Evolutionary conservation across 2,888 invertebrate genomes (phyloP), one percentile per base, ranked within the genome.

Genomic region (Pyrocoelia pectoralis): DNA sequence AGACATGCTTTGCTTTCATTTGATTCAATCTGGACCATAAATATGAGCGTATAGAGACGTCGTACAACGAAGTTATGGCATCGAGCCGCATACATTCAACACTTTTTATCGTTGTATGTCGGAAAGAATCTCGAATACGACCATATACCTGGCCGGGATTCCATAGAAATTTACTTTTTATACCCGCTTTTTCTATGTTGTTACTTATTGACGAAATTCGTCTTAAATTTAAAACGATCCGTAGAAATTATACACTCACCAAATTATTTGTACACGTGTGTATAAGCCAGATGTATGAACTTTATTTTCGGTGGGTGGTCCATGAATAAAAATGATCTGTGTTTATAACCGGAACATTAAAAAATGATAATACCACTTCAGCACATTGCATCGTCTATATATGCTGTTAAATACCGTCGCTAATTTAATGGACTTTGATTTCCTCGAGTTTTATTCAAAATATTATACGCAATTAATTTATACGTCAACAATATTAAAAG

Each of bases 21-120:
- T 70, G 69, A 72, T 72, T 72, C 69, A 73, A 73, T 73, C 73
- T 70, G 67, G 53, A 67, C 69, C 71, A 73, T 73, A 73, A 73
- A 73, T 73, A 73, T 71, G 69, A 68, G 63, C 65, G 69, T 73
- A 73, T 73, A 73, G 70, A 73, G 73, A 72, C 71, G 72, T 73
- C 70, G 66, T 60, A 64, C 62, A 56, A 61, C 64, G 63, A 65
- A 71, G 64, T 64, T 64, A 64, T 64, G 56, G 64, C 64, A 64
- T 56, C 59, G 64, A 59, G 51, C 60, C 60, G 64, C 56, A 56
- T 60, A 60, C 56, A 60, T 56, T 58, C 64, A 57, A 49, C 56
- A 57, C 57, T 65, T 65, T 60, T 65, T 65, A 61, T 61, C 56
- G 49, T 54, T 50, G 54, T 43, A 53, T 51, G 58, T 55, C 55